Conservation (phyloP, 1,140 invertebrate species). For the Neodiprion fabricii region DNA sequence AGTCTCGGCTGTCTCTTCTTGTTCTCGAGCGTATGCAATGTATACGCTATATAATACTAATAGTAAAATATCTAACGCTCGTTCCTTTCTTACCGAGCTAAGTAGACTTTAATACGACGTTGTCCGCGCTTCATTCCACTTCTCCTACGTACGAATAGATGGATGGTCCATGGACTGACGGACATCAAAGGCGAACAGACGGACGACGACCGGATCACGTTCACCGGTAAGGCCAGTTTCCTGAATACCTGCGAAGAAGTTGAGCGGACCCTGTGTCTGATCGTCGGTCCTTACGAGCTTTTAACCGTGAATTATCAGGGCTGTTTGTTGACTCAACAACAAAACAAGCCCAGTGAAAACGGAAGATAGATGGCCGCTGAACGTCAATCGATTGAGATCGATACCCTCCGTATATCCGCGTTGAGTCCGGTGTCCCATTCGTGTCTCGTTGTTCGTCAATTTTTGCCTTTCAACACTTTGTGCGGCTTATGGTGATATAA, state of each 20-base stretch:
- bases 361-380: background rate
- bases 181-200: background rate
- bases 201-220: background rate
- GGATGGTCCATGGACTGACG: background rate
- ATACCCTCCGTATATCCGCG: too few species aligned
- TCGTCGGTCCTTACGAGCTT: background rate
- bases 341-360: too few species aligned
- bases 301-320: background rate
- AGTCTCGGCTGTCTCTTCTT: too few species aligned
- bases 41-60: too few species aligned
- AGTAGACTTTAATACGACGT: conserved; percentile 3
- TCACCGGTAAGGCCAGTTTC: background rate
- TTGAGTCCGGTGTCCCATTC: too few species aligned
- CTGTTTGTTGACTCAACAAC: background rate
- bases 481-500: too few species aligned
- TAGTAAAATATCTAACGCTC: background rate
- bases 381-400: background rate
- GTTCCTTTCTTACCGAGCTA: background rate
- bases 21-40: too few species aligned
- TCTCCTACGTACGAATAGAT: background rate
- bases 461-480: too few species aligned
- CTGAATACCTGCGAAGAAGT: background rate
- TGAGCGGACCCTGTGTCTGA: background rate
- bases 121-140: background rate
- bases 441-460: too few species aligned